Conservation (phyloP, 1,140 invertebrate genomes). For the Himalopsyche phryganea region DNA sequence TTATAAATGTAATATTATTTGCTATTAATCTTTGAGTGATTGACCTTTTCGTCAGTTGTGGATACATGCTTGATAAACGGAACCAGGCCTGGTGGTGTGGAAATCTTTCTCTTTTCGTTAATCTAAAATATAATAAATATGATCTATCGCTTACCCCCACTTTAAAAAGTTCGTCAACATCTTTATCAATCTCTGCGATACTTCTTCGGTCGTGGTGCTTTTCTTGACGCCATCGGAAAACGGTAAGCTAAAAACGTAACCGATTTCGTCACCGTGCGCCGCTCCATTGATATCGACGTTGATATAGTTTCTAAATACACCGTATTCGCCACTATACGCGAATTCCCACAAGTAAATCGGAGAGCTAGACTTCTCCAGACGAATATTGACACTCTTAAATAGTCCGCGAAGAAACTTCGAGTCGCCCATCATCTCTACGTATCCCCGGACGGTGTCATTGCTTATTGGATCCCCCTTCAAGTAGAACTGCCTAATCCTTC, state of each 20-base stretch:
- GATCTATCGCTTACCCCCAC: slow-evolving; percentile 47
- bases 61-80: too few relatives aligned
- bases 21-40: too few relatives aligned
- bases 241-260: slow-evolving; percentile 40
- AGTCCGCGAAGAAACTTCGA: neutral
- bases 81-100: too few relatives aligned
- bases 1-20: too few relatives aligned
- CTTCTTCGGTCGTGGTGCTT: slow-evolving; percentile 38
- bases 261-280: slow-evolving; percentile 44
- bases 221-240: slow-evolving; percentile 29
- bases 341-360: slow-evolving; percentile 45
- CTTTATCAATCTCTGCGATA: slow-evolving; percentile 40
- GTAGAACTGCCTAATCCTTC: slow-evolving; percentile 21
- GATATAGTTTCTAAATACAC: slow-evolving; percentile 43
- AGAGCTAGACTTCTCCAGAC: neutral
- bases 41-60: too few relatives aligned
- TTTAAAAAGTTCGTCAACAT: slow-evolving; percentile 55
- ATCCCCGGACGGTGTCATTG: neutral
- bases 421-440: slow-evolving; percentile 16
- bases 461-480: slow-evolving; percentile 35
- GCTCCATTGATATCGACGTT: slow-evolving; percentile 41
- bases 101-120: too few relatives aligned
- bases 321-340: slow-evolving; percentile 42
- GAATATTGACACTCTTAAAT: neutral
- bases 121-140: too few relatives aligned